Base-by-base conservation (phyloP, 2,888 invertebrate species). In the Calliopum simillimum region DNA sequence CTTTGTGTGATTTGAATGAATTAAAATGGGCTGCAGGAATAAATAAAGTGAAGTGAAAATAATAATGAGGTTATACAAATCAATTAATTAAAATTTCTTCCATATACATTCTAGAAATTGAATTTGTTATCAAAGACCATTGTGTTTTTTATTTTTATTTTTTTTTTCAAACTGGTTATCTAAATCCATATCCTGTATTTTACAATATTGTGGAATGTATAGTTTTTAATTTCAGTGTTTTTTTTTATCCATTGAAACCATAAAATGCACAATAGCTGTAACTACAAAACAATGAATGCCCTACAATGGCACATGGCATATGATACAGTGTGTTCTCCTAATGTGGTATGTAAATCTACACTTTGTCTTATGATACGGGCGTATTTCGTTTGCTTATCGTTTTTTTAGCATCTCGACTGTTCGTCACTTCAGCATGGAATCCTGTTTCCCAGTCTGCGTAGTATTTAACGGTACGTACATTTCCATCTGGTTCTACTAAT, bases 371-470 rank as follows among this genome's bases (percentile, higher is more conserved):
- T 71, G 77, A 75, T 75, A 77, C 79, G 44, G 74, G 74, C 56
- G 79, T 73, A 71, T 77, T 77, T 25, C 86, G 84, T 76, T 86
- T 86, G 71, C 80, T 81, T 75, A 86, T 78, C 64, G 79, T 76
- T 78, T 86, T 86, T 47, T 74, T 79, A 55, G 82, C 78, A 85
- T 90, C 89, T 84, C 89, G 88, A 86, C 89, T 90, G 85, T 92
- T 92, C 84, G 88, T 89, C 62, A 93, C 91, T 81, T 90, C 88
- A 71, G 93, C 93, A 83, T 92, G 92, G 88, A 93, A 93, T 79
- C 93, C 93, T 77, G 91, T 92, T 85, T 92, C 90, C 92, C 92
- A 93, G 84, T 93, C 93, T 69, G 93, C 93, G 69, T 91, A 89
- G 85, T 93, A 93, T 85, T 91, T 89, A 70, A 93, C 93, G 2